Evolutionary conservation across 2,113 vertebrate species (phyloP), one percentile per base, ranked within the genome.

Genomic region (Pseudorasbora parva): DNA sequence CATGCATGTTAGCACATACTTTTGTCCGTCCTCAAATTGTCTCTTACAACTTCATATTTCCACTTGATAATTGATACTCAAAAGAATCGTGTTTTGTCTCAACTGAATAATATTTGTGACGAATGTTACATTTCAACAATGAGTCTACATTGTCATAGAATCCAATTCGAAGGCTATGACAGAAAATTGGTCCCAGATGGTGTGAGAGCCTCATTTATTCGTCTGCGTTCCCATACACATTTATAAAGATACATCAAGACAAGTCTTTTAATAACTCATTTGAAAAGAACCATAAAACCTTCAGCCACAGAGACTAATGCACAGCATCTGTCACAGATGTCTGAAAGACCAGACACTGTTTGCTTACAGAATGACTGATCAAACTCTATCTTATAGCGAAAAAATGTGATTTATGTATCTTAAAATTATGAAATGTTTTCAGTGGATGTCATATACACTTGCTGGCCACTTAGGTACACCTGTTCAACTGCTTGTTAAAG

Each of bases 211-310:
- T 74, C 25, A 51, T 74, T 74, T 74, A 74, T 54, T 15, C 15
- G 2, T 30, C 72, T 51, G 47, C 15, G 25, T 54, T 74, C 72
- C 25, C 72, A 74, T 74, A 11, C 45, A 2, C 72, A 74, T 74
- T 30, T 74, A 74, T 74, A 74, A 74, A 74, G 72, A 74, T 27
- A 74, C 71, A 51, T 49, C 71, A 74, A 74, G 71, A 74, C 15
- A 11, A 27, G 11, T 25, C 5, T 74, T 74, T 74, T 51, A 74
- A 74, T 54, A 51, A 74, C 47, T 74, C 51, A 74, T 74, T 51
- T 54, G 72, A 74, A 74, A 74, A 74, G 72, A 74, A 74, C 72
- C 72, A 74, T 74, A 54, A 54, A 54, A 30, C 47, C 15, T 15
- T 74, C 47, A 33, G 25, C 72, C 72, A 74, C 47, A 74, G 15